Conservation (phyloP, 2,888 invertebrate genomes). For the Adelognathus sp. region DNA sequence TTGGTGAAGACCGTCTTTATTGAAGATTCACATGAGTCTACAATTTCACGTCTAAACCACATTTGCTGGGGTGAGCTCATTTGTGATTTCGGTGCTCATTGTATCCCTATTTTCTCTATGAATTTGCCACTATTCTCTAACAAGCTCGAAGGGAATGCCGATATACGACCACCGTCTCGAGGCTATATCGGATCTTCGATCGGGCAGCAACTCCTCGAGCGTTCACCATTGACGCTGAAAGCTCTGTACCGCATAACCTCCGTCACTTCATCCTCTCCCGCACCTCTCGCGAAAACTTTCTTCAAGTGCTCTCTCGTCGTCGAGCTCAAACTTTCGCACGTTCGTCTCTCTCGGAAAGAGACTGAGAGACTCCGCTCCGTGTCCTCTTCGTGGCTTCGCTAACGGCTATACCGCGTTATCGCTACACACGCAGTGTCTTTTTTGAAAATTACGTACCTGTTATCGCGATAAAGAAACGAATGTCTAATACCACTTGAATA, state of each 20-base stretch:
- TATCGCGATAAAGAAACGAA: not conserved
- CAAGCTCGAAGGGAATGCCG: not conserved
- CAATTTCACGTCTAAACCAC: too few relatives aligned
- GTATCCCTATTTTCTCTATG: not conserved
- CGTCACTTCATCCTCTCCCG: constrained; percentile 36
- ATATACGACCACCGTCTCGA: not conserved
- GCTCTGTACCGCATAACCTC: constrained; percentile 34
- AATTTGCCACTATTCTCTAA: not conserved
- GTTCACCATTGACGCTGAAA: constrained; percentile 48
- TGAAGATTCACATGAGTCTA: too few relatives aligned
- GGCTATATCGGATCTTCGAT: constrained; percentile 27
- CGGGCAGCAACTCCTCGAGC: constrained; percentile 34
- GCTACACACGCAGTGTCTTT: not conserved
- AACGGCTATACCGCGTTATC: constrained; percentile 21
- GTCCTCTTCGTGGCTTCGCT: constrained; percentile 33
- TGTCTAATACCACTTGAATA: not conserved
- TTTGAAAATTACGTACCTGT: not conserved
- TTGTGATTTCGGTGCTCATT: too few relatives aligned
- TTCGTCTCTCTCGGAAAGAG: not conserved
- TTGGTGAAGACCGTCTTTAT: too few relatives aligned
- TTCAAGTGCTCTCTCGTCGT: constrained; percentile 21
- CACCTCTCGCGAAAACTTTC: constrained; percentile 30
- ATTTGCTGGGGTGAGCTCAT: too few relatives aligned
- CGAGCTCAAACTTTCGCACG: constrained; percentile 20
- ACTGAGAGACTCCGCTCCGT: constrained; percentile 37